phyloP scores from a whole-genome alignment of 2,113 vertebrate species.

The Ursus arctos region DNA sequence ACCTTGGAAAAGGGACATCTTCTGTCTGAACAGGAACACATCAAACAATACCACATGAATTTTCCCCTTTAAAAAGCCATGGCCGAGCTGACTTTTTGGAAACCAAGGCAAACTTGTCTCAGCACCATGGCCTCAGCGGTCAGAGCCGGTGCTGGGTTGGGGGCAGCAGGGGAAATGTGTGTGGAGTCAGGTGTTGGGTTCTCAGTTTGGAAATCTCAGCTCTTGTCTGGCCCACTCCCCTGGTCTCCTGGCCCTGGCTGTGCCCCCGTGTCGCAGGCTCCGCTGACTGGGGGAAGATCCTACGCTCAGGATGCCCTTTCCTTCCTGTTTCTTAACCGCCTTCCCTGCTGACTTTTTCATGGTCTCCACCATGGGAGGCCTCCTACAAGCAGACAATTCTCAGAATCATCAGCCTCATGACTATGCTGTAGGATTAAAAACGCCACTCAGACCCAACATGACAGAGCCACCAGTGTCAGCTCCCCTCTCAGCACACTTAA shows the following conservation, averaged over 20 bases:
- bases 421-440: background rate
- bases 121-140: accelerated
- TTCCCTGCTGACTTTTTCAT: background rate
- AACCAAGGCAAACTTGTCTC: background rate
- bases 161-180: background rate
- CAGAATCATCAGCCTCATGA: background rate
- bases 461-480: background rate
- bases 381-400: background rate
- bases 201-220: background rate
- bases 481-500: background rate
- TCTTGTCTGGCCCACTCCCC: background rate
- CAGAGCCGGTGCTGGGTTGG: background rate
- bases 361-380: background rate
- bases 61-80: background rate
- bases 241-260: background rate
- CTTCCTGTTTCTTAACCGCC: no score
- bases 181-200: background rate
- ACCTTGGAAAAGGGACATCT: no score
- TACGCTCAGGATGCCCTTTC: background rate
- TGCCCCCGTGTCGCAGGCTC: background rate
- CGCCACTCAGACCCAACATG: background rate
- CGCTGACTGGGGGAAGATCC: background rate
- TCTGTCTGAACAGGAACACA: background rate
- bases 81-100: background rate
- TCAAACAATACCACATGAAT: background rate